Evolutionary conservation across 1,140 invertebrate genomes (phyloP), one percentile per base, ranked within the genome.

Genomic region (Brachionus angularis): DNA sequence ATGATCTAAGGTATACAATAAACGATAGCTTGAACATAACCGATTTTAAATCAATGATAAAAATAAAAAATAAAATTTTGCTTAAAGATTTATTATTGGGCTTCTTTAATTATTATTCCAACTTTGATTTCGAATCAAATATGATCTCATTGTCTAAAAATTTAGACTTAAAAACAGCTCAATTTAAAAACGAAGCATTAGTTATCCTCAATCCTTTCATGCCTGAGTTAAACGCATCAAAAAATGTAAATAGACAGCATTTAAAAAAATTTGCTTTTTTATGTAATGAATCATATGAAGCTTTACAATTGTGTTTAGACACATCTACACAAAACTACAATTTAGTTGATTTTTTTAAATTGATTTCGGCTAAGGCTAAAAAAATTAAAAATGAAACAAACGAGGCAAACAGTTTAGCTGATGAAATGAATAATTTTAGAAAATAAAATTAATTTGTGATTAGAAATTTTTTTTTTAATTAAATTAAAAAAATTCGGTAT

Each of bases 91-190:
- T 67, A 14, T 16, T 67, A 14, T 34, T 47, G 47, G 47, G 47
- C 3, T 67, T 67, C 36, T 47, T 67, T 33, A 67, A 47, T 36
- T 67, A 47, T 36, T 67, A 67, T 50, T 46, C 62, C 12, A 46
- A 67, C 33, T 67, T 67, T 67, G 62, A 67, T 50, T 67, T 67
- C 27, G 29, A 47, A 23, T 47, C 62, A 4, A 46, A 67, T 47
- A 16, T 47, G 12, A 29, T 67, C 23, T 47, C 62, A 23, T 25
- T 67, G 16, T 39, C 53, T 3, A 39, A 23, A 42, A 16, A 33
- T 34, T 33, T 47, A 27, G 29, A 67, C 36, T 29, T 18, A 12
- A 67, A 50, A 34, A 21, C 29, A 34, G 42, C 27, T 31, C 42
- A 50, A n/a, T 47, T 18, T 46, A 46, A 33, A 21, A 18, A 16